Conservation (phyloP, 2,888 invertebrate species). For the Meganola albula region DNA sequence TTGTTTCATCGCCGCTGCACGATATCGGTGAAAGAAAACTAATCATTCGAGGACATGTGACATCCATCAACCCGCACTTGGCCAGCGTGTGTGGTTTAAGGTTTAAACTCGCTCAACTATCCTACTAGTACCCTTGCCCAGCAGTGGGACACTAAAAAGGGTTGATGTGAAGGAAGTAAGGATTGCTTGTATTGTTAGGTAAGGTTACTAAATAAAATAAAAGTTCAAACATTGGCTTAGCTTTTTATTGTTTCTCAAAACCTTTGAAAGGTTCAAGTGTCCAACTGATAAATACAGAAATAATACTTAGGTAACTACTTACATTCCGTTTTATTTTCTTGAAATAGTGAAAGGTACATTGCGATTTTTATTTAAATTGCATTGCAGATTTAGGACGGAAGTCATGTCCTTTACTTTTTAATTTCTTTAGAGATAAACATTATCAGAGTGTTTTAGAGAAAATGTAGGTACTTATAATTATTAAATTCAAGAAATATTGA, state of each 20-base stretch:
- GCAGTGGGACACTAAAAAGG: no score
- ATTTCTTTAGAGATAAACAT: conserved; percentile 33
- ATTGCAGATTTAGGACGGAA: conserved; percentile 63
- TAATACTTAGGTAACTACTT: no score
- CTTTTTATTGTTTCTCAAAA: conserved; percentile 68
- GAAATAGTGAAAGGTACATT: conserved; percentile 34
- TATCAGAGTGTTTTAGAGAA: conserved; percentile 60
- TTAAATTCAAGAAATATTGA: conserved; percentile 64
- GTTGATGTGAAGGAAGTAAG: not conserved
- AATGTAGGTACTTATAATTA: conserved; percentile 64
- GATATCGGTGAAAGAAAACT: no score
- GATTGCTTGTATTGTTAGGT: not conserved
- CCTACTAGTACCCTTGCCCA: no score
- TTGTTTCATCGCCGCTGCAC: no score
- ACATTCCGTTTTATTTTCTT: conserved; percentile 41
- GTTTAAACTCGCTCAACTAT: no score
- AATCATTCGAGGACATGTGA: no score
- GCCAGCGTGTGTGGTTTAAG: no score
- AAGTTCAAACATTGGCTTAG: conserved; percentile 23
- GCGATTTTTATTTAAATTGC: conserved; percentile 41
- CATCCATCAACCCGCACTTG: no score
- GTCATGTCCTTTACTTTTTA: conserved; percentile 48
- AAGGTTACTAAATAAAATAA: conserved; percentile 12
- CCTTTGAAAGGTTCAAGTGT: conserved; percentile 68
- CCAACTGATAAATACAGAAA: conserved; percentile 60